Evolutionary conservation across 1,140 invertebrate species (phyloP).

Genomic region (Tyrophagus putrescentiae): DNA sequence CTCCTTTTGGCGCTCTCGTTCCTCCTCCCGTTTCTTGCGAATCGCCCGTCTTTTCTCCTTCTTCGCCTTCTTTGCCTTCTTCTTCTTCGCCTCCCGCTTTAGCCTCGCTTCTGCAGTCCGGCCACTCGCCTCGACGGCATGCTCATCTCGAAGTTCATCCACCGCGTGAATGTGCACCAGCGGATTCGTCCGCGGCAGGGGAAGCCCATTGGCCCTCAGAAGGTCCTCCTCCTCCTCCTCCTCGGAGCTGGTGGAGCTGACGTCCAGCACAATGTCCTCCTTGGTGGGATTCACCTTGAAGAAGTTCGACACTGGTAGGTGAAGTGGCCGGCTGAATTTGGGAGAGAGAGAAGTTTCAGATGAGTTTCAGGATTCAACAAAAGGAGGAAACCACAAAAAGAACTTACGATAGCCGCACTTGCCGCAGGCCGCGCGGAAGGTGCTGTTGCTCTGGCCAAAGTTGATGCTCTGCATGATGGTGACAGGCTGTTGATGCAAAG

Average conservation of each 20-base stretch:
- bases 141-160: too few species aligned
- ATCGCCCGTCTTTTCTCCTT: too few species aligned
- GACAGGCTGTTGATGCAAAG: not conserved
- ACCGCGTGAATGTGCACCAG: too few species aligned
- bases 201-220: too few species aligned
- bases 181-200: too few species aligned
- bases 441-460: slow-evolving; percentile 24
- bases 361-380: slow-evolving; percentile 15
- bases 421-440: slow-evolving; percentile 61
- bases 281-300: slow-evolving; percentile 64
- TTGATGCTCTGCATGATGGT: not conserved
- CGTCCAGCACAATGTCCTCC: slow-evolving; percentile 77
- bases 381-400: slow-evolving; percentile 2
- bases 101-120: too few species aligned
- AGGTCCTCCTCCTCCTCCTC: slow-evolving; percentile 51
- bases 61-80: too few species aligned
- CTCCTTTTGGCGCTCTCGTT: too few species aligned
- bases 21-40: too few species aligned
- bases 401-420: slow-evolving; percentile 65
- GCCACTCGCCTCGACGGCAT: too few species aligned
- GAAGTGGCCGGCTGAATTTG: slow-evolving; percentile 65
- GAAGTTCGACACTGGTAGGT: slow-evolving; percentile 90
- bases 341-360: slow-evolving; percentile 13
- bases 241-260: slow-evolving; percentile 79
- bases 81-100: too few species aligned